Percentiles rank a stretch among this genome's conserved stretches.
Evolutionary conservation across 2,113 vertebrate genomes (phyloP).

Genomic region (Ammodytes marinus): DNA sequence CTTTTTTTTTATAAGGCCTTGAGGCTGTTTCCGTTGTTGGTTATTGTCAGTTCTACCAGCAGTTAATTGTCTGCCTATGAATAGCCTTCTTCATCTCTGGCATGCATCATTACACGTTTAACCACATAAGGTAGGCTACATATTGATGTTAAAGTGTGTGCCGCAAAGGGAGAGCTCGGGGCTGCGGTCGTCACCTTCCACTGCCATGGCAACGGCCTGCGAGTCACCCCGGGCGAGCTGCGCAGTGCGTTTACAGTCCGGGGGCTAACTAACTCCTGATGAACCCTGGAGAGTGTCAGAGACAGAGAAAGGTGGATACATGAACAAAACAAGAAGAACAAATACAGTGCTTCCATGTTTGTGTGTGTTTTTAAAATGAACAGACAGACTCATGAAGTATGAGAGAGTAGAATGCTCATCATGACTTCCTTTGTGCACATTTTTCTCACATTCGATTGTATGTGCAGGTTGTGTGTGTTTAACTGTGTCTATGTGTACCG

Average conservation of each 20-base stretch:
- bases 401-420: not conserved
- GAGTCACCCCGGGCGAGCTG: conserved; percentile 61
- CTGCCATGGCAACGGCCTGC: conserved; percentile 71
- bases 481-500: not conserved
- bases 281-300: conserved; percentile 11
- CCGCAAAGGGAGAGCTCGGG: conserved; percentile 27
- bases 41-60: not conserved
- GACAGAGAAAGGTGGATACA: not conserved
- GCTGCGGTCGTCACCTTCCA: conserved; percentile 52
- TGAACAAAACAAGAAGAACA: not conserved
- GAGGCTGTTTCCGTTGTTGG: not conserved
- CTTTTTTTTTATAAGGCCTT: not conserved
- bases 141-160: not conserved
- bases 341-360: not conserved
- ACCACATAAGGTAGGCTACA: not conserved
- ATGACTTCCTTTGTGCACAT: not conserved
- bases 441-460: not conserved
- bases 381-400: conserved; percentile 19
- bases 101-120: no score
- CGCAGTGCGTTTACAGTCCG: conserved; percentile 47
- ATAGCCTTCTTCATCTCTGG: not conserved
- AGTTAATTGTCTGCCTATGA: not conserved
- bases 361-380: not conserved
- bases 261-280: conserved; percentile 24
- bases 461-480: not conserved